Conservation (phyloP, 1,140 invertebrate species). For the Lepidostoma basale region DNA sequence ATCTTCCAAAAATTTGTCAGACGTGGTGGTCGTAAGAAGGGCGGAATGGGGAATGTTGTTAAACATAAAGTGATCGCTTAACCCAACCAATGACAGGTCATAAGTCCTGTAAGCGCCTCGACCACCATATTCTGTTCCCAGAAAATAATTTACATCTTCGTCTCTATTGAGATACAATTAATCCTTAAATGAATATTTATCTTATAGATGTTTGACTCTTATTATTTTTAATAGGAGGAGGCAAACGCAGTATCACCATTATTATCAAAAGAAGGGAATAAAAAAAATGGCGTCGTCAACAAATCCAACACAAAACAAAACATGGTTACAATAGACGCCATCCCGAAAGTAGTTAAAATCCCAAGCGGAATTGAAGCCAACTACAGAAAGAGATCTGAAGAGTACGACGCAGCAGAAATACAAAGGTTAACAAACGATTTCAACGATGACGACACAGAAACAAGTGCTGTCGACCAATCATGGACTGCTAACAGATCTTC, state of each 20-base stretch:
- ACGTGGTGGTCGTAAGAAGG: too few species aligned
- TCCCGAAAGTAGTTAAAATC: not conserved
- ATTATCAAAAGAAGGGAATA: constrained; percentile 5
- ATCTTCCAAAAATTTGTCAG: too few species aligned
- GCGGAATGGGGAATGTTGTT: too few species aligned
- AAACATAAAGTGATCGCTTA: too few species aligned
- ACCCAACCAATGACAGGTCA: too few species aligned
- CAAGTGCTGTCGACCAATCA: not conserved
- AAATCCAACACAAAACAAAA: too few species aligned
- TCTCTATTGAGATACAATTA: too few species aligned
- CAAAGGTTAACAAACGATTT: not conserved
- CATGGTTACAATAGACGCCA: too few species aligned
- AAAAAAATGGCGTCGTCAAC: too few species aligned
- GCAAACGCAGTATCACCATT: not conserved
- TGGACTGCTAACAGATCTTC: not conserved
- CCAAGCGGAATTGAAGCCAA: not conserved
- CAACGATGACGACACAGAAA: not conserved
- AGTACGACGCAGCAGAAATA: not conserved
- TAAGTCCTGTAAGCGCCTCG: too few species aligned
- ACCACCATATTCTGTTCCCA: not conserved
- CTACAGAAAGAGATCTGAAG: constrained; percentile 10
- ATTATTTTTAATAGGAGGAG: constrained; percentile 22
- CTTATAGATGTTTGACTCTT: not conserved
- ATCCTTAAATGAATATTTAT: not conserved
- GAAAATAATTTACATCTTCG: not conserved